Conservation (phyloP, 2,888 invertebrate species). For the Cryptus armator region DNA sequence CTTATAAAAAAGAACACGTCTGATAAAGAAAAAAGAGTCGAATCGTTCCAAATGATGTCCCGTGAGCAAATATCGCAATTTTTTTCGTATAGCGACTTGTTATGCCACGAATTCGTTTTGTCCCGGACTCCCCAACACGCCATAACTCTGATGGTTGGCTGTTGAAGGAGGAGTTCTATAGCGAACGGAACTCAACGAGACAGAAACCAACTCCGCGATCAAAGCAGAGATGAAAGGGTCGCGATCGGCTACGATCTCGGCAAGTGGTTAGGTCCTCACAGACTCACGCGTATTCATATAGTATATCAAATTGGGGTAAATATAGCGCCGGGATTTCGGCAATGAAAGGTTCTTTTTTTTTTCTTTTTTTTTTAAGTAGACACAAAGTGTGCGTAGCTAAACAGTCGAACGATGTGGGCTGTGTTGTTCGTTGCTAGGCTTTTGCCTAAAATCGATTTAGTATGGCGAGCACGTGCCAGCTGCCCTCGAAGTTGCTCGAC, state of each 20-base stretch:
- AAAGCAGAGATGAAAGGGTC: slow-evolving; percentile 24
- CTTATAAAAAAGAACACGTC: too few relatives aligned
- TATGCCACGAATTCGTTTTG: background rate
- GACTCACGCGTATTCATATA: slow-evolving; percentile 25
- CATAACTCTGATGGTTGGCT: background rate
- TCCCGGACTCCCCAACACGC: background rate
- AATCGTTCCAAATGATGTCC: background rate
- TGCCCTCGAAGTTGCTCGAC: slow-evolving; percentile 50
- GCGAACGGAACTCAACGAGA: slow-evolving; percentile 13
- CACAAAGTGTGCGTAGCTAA: slow-evolving; percentile 38
- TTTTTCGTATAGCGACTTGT: background rate
- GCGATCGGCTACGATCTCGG: slow-evolving; percentile 16
- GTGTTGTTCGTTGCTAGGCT: slow-evolving; percentile 32
- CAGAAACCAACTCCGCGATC: slow-evolving; percentile 2
- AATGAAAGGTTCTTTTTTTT: slow-evolving; percentile 24
- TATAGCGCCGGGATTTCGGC: background rate
- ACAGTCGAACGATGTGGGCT: slow-evolving; percentile 41
- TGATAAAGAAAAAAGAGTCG: too few relatives aligned
- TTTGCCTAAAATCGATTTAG: slow-evolving; percentile 58
- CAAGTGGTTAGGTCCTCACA: slow-evolving; percentile 20
- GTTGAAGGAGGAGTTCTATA: background rate
- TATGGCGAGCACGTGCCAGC: slow-evolving; percentile 62
- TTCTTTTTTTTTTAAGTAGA: slow-evolving; percentile 34
- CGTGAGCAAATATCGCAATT: background rate
- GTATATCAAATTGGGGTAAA: slow-evolving; percentile 39